Percentiles rank a stretch among this genome's conserved stretches.
These are phyloP conservation scores for Carduelis carduelis DNA, from an alignment of 2,797 vertebrate genomes.

Conservation along the genomic window DNA sequence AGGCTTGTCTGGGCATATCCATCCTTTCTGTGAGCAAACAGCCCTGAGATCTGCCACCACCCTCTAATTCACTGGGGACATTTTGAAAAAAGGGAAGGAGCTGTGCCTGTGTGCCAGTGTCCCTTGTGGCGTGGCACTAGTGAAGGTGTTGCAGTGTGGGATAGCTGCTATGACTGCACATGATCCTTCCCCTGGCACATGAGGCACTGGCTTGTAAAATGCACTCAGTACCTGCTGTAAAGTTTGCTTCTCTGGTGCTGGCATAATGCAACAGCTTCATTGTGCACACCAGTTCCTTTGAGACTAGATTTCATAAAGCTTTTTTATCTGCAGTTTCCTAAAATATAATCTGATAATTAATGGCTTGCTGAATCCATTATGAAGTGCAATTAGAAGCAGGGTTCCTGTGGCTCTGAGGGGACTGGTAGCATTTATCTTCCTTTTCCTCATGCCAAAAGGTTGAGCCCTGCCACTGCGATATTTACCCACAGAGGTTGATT, in stretches of 20 bases:
- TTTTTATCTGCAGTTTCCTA: constrained; percentile 54
- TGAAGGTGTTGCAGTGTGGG: background rate
- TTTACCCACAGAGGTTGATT: background rate
- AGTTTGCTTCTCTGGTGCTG: background rate
- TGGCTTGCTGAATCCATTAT: constrained; percentile 67
- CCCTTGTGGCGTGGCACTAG: background rate
- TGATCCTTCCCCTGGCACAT: background rate
- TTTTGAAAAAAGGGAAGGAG: background rate
- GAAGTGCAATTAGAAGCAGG: constrained; percentile 70
- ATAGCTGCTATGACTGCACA: rapidly evolving
- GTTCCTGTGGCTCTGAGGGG: constrained; percentile 44
- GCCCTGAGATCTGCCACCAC: background rate
- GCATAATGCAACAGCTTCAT: background rate
- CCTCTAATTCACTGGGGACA: background rate
- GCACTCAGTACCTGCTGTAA: background rate
- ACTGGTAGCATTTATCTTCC: constrained; percentile 62
- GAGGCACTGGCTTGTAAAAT: background rate
- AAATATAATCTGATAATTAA: constrained; percentile 72
- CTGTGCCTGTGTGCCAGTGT: background rate
- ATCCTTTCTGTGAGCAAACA: background rate
- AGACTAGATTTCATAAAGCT: constrained; percentile 31
- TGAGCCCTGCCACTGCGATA: background rate
- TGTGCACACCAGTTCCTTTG: background rate
- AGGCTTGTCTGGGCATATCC: background rate
- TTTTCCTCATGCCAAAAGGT: constrained; percentile 15